Evolutionary conservation across 2,113 vertebrate genomes (phyloP).

Genomic region (Puma concolor): DNA sequence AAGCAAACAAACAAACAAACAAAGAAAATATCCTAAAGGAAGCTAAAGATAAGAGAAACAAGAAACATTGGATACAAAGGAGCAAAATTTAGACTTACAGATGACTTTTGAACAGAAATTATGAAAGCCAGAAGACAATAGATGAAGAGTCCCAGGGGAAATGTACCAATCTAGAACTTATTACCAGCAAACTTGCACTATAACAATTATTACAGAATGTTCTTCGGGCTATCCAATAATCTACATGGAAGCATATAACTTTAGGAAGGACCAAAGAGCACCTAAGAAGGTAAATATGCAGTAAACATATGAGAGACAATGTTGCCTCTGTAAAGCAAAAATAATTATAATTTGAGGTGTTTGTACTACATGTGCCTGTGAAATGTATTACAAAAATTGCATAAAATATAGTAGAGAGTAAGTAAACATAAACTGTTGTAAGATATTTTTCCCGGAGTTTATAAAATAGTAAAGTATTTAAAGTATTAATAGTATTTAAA

Average conservation of each 20-base stretch:
- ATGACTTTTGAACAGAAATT: neutral
- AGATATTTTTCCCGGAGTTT: neutral
- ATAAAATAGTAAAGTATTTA: neutral
- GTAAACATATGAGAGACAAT: neutral
- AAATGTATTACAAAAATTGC: neutral
- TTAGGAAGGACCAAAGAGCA: neutral
- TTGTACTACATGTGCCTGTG: neutral
- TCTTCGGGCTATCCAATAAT: neutral
- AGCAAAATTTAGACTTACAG: neutral
- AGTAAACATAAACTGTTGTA: neutral
- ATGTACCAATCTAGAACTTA: neutral
- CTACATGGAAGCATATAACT: neutral
- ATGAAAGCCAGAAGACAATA: neutral
- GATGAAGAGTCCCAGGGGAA: neutral
- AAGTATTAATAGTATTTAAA: too few relatives aligned
- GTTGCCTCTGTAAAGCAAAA: neutral
- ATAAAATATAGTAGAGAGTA: neutral
- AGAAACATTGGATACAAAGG: neutral
- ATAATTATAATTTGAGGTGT: neutral
- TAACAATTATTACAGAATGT: neutral
- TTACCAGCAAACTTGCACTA: neutral
- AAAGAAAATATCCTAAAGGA: neutral
- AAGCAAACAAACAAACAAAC: neutral
- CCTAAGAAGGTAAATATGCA: neutral
- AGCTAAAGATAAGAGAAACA: neutral